Evolutionary conservation across 2,113 vertebrate genomes (phyloP), one percentile per base, ranked within the genome.

Genomic region (Trogon melanurus): DNA sequence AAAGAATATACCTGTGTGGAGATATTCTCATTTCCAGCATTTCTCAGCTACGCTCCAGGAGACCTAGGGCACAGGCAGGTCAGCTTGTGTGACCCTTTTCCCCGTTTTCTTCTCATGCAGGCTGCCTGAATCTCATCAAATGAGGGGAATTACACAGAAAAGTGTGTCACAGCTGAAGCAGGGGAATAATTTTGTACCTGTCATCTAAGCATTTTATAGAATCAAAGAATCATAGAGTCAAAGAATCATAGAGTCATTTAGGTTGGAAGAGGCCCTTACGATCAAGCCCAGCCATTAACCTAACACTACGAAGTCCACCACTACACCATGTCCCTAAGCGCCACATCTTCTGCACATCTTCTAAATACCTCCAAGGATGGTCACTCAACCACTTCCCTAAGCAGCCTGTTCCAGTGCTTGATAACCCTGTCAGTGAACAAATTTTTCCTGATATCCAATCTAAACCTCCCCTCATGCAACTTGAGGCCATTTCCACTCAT

Each of bases 321-420:
- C 36, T 78, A 14, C 57, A 44, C 23, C 20, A 6, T 11, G 12
- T 65, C 26, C 21, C 13, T 30, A 25, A 56, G n/a, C 9, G 6
- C 32, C 60, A 38, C n/a, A 13, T 38, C 29, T 22, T 38, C 29
- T 22, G 16, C 17, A 1, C 0, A 0, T 38, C 29, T 38, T 61
- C 61, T 17, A 45, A 86, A 73, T 27, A 2, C 32, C 22, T 66
- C 29, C 64, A 73, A 54, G 22, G 19, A 7, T 8, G 45, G 47
- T 51, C 53, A 56, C 70, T 41, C 34, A 4, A 2, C 34, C 38
- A 8, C 41, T 34, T 41, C 41, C 30, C 34, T 44, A 56, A 34
- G 62, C 83, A 70, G 48, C 76, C 62, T 20, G 10, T 57, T 20
- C 32, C 32, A 76, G 2, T 10, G 32, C 44, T 23, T 70, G 27